These are phyloP conservation scores for Stramonita haemastoma DNA, from an alignment of 2,888 invertebrate species.

Conservation along the genomic window DNA sequence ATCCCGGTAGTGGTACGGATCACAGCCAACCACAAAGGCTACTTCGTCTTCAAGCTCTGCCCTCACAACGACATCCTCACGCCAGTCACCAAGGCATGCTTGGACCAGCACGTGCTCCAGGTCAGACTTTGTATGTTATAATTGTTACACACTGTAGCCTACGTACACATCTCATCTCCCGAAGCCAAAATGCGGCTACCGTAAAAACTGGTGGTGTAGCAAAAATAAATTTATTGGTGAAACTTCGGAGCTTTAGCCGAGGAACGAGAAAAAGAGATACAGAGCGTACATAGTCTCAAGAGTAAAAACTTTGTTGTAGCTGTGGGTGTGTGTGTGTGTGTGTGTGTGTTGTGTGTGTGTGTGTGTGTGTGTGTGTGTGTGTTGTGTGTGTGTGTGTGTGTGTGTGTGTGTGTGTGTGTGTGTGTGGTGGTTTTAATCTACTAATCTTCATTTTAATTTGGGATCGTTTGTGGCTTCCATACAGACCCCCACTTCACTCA, in stretches of 20 bases:
- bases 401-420: too few species aligned
- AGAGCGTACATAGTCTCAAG: too few species aligned
- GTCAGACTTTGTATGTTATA: background rate
- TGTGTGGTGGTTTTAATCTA: too few species aligned
- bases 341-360: too few species aligned
- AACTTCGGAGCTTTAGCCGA: background rate
- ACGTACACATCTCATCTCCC: background rate
- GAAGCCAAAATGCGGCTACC: background rate
- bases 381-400: too few species aligned
- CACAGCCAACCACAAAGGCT: slow-evolving; percentile 51
- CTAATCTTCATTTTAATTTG: too few species aligned
- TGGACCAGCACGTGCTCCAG: slow-evolving; percentile 40
- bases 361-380: too few species aligned
- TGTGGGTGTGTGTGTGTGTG: too few species aligned
- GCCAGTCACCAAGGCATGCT: slow-evolving; percentile 49
- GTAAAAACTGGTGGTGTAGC: background rate
- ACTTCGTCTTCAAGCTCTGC: slow-evolving; percentile 51
- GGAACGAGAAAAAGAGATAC: background rate
- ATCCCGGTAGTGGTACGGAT: slow-evolving; percentile 44
- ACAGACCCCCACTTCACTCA: too few species aligned
- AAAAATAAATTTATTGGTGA: background rate
- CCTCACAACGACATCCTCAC: slow-evolving; percentile 42
- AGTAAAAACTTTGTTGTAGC: too few species aligned
- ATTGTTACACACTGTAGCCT: background rate
- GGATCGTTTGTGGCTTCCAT: too few species aligned